Percentiles rank a stretch among this genome's conserved stretches.
Conservation (phyloP, 2,888 invertebrate genomes). For the Philereme transversata region DNA sequence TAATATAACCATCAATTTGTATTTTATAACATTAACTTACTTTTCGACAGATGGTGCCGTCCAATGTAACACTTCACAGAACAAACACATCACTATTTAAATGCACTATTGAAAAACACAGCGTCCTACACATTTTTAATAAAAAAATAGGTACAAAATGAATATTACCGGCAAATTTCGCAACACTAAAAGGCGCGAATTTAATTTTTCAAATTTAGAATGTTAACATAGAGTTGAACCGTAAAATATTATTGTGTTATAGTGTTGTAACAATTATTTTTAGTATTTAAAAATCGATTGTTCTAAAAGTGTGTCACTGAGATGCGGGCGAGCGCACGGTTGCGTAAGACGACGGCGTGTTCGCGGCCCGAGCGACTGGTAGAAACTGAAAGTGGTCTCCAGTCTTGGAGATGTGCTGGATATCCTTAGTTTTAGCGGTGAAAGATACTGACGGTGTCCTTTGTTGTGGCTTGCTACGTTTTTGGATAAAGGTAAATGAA, state of each 20-base stretch:
- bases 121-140: constrained; percentile 58
- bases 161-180: constrained; percentile 24
- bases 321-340: constrained; percentile 64
- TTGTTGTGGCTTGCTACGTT: constrained; percentile 24
- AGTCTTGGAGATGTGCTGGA: constrained; percentile 33
- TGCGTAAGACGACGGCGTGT: constrained; percentile 65
- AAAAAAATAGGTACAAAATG: constrained; percentile 40
- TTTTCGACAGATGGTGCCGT: constrained; percentile 81
- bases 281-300: constrained; percentile 36
- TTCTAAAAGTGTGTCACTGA: constrained; percentile 67
- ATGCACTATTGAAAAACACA: constrained; percentile 54
- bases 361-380: constrained; percentile 55
- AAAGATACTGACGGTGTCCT: constrained; percentile 28
- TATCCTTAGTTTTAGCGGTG: constrained; percentile 31
- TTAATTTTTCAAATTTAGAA: constrained; percentile 21
- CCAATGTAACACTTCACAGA: constrained; percentile 63
- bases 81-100: constrained; percentile 65
- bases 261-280: constrained; percentile 31
- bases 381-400: constrained; percentile 78
- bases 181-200: constrained; percentile 34
- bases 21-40: constrained; percentile 52
- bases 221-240: constrained; percentile 25
- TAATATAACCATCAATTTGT: too few relatives aligned
- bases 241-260: constrained; percentile 27
- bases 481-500: not conserved